Evolutionary conservation across 2,888 invertebrate species (phyloP).

Genomic region (Monopis laevigella): DNA sequence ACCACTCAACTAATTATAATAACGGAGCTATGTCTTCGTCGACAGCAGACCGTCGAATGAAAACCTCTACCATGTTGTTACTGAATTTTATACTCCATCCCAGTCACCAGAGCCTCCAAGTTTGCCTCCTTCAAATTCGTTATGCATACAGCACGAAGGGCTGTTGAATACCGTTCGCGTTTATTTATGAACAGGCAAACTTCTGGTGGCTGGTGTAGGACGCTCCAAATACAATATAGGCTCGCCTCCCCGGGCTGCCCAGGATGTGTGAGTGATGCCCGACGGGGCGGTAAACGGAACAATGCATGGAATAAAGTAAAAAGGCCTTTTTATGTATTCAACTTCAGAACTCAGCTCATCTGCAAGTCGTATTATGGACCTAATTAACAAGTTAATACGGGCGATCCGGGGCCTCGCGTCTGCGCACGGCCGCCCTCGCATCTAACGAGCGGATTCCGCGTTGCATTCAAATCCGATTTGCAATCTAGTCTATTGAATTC

Average conservation of each 20-base stretch:
- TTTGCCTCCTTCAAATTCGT: slow-evolving; percentile 70
- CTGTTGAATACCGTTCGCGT: slow-evolving; percentile 70
- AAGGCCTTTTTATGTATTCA: slow-evolving; percentile 76
- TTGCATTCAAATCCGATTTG: slow-evolving; percentile 17
- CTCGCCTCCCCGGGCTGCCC: slow-evolving; percentile 41
- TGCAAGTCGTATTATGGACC: slow-evolving; percentile 90
- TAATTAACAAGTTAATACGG: slow-evolving; percentile 93
- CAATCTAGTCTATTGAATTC: not conserved
- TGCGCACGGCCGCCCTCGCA: slow-evolving; percentile 36
- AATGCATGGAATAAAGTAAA: slow-evolving; percentile 68
- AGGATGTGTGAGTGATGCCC: slow-evolving; percentile 24
- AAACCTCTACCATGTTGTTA: slow-evolving; percentile 66
- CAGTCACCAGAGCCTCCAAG: slow-evolving; percentile 67
- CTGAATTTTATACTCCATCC: slow-evolving; percentile 69
- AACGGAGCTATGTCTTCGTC: slow-evolving; percentile 63
- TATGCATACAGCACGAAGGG: slow-evolving; percentile 71
- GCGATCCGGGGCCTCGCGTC: slow-evolving; percentile 73
- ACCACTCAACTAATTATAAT: slow-evolving; percentile 40
- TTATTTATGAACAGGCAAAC: slow-evolving; percentile 70
- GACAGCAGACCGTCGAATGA: slow-evolving; percentile 64
- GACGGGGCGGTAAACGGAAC: slow-evolving; percentile 29
- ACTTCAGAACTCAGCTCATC: slow-evolving; percentile 79
- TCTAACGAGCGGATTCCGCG: slow-evolving; percentile 1
- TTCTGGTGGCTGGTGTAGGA: slow-evolving; percentile 65
- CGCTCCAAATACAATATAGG: slow-evolving; percentile 59